Base-by-base conservation (phyloP, 2,113 vertebrate genomes). In the Pungitius pungitius region DNA sequence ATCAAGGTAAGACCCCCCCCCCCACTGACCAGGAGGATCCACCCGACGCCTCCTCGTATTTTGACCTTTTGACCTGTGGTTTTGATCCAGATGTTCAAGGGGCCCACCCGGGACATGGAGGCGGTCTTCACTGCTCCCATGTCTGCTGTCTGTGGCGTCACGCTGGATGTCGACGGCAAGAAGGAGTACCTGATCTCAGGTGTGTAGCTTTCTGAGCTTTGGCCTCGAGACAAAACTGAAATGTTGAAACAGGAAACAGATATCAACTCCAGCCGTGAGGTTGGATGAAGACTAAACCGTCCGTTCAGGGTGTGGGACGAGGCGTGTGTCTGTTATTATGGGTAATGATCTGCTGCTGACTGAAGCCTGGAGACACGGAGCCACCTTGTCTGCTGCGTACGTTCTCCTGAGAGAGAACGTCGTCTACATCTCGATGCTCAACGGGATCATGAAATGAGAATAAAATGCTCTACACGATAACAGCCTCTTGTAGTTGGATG, bases 111-210 rank as follows among this genome's bases (percentile, higher is more conserved):
- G 87, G 95, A 97, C 90, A 97, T 99, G 3, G 96, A 98, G 80
- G 84, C 95, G 14, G 93, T 99, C 84, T 96, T 95, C 92, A 98
- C 97, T 3, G 96, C 97, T 17, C 96, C 97, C 0, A 95, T 97
- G 74, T 99, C 97, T 0, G 97, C 97, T 0, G 95, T 99, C 67
- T 99, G 97, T 0, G 97, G 97, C 18, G 96, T 97, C 70, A 95
- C 95, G 17, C 93, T 99, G 94, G 97, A 99, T 75, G 91, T 94
- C 27, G 94, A 90, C 9, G 97, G 96, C 61, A 98, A 98, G 92
- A 99, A 98, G 90, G 97, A 99, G 9, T 98, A 99, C 87, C 91
- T 99, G 85, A 98, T 99, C 2, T 95, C 97, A 95, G 97, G 97
- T 99, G 76, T 67, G 87, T 68, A 6, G 15, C 18, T 39, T 62